Percentiles rank a stretch among this genome's conserved stretches.
Evolutionary conservation across 2,797 vertebrate genomes (phyloP).

Genomic region (Ispidina lecontei): DNA sequence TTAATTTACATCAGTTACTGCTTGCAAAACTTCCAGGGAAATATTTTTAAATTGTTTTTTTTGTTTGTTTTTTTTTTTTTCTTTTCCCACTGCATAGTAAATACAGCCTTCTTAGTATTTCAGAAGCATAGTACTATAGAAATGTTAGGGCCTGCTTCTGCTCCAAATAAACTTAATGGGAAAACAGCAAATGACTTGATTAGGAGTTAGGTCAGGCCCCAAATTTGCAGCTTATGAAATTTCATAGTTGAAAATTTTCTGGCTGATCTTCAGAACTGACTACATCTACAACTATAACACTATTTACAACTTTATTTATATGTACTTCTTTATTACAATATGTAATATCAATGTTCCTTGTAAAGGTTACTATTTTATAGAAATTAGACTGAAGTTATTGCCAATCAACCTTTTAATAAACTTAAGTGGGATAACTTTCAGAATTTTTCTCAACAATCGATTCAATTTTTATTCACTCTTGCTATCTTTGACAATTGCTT

Average conservation of each 20-base stretch:
- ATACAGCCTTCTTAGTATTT: conserved; percentile 61
- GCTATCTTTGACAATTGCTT: conserved; percentile 22
- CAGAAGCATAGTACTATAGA: conserved; percentile 56
- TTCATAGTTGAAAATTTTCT: conserved; percentile 48
- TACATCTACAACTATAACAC: conserved; percentile 51
- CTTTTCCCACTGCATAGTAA: conserved; percentile 64
- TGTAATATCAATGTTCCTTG: conserved; percentile 70
- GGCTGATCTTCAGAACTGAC: conserved; percentile 44
- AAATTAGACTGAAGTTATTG: conserved; percentile 75
- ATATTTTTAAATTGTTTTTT: conserved; percentile 26
- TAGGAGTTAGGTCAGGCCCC: conserved; percentile 32
- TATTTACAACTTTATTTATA: conserved; percentile 73
- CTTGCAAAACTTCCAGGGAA: conserved; percentile 68
- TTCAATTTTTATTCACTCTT: conserved; percentile 32
- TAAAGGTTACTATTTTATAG: conserved; percentile 67
- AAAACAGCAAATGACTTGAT: conserved; percentile 54
- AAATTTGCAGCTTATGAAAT: conserved; percentile 36
- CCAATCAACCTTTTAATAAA: conserved; percentile 70
- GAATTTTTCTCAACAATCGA: conserved; percentile 37
- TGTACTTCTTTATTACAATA: conserved; percentile 72
- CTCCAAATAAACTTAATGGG: conserved; percentile 39
- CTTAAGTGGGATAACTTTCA: conserved; percentile 60
- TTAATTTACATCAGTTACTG: conserved; percentile 63
- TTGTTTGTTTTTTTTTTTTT: conserved; percentile 1
- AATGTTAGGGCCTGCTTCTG: conserved; percentile 41